phyloP scores from a whole-genome alignment of 2,797 vertebrate species.

The Microhierax caerulescens region DNA sequence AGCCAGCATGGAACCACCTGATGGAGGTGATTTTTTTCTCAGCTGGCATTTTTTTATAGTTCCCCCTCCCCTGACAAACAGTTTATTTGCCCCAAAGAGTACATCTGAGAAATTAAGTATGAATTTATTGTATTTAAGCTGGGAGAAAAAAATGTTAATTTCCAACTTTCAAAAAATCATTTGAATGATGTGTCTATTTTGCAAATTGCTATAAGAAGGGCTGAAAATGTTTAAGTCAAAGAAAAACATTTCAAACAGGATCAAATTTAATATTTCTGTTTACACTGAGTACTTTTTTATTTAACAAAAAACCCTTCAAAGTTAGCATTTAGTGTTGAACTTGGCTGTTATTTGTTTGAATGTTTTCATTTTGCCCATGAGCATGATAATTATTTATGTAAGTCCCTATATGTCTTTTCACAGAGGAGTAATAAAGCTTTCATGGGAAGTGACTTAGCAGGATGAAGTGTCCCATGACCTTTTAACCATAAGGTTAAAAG shows the following conservation, averaged over 20 bases:
- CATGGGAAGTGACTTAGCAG: not conserved
- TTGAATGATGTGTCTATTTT: not conserved
- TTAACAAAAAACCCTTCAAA: not conserved
- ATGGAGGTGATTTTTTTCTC: not conserved
- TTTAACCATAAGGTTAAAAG: not conserved
- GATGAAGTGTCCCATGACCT: not conserved
- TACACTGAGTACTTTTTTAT: not conserved
- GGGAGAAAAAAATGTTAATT: not conserved
- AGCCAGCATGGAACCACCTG: not conserved
- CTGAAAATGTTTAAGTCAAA: not conserved
- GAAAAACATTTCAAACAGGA: not conserved
- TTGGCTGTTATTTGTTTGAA: not conserved
- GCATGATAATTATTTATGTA: not conserved
- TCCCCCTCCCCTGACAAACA: not conserved
- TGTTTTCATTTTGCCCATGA: not conserved
- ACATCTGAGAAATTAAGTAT: not conserved
- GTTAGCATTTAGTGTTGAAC: not conserved
- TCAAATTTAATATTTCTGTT: not conserved
- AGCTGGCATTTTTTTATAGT: not conserved
- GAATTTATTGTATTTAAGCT: not conserved
- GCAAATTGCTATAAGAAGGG: not conserved
- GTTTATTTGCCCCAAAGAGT: not conserved
- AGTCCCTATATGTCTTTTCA: not conserved
- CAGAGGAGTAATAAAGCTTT: not conserved
- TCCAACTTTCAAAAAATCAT: not conserved